Conservation (phyloP, 2,888 invertebrate species). For the Rhopalosiphum nymphaeae region DNA sequence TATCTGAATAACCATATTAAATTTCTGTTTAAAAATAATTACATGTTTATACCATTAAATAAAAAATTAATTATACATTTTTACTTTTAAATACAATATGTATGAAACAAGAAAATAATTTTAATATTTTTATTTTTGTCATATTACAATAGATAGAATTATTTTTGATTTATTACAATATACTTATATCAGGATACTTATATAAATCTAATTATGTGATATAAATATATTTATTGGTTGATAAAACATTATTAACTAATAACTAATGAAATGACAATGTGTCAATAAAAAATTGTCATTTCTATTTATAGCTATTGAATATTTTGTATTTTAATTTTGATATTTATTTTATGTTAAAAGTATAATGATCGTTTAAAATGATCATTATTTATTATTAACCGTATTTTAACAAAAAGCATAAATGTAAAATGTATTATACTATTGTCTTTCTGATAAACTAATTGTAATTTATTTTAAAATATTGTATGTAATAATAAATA, state of each 20-base stretch:
- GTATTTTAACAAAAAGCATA: slow-evolving; percentile 6
- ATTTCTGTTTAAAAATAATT: background rate
- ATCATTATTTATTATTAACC: background rate
- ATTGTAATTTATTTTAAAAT: slow-evolving; percentile 7
- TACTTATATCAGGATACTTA: background rate
- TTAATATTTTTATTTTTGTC: background rate
- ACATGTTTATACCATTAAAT: background rate
- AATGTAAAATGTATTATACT: slow-evolving; percentile 23
- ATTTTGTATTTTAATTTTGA: slow-evolving; percentile 1
- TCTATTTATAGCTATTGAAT: background rate
- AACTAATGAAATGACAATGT: background rate
- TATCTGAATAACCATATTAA: slow-evolving; percentile 73
- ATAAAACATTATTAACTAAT: background rate
- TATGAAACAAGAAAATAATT: background rate
- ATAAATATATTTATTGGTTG: background rate
- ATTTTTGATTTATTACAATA: background rate
- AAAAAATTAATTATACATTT: background rate
- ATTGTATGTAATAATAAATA: background rate
- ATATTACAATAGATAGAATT: background rate
- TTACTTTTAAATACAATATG: background rate
- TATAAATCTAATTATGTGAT: slow-evolving; percentile 16
- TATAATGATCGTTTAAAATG: background rate
- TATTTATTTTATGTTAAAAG: slow-evolving; percentile 19
- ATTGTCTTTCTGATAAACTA: background rate
- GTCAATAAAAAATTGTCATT: background rate